Base-by-base conservation (phyloP, 2,888 invertebrate genomes). In the Rhyacophila evoluta region DNA sequence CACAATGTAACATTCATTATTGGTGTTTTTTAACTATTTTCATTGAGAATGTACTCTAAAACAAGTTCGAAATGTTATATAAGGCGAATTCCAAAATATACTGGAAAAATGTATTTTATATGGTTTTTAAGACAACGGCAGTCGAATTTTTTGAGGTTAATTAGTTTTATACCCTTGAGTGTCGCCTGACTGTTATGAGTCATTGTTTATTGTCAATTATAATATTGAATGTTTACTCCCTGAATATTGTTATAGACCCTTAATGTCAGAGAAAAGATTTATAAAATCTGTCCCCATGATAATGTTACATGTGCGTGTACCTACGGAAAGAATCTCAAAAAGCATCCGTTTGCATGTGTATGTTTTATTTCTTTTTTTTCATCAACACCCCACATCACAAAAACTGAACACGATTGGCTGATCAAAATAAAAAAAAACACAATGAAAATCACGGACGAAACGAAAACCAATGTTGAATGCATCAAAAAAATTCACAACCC, bases 331-430 rank as follows among this genome's bases (percentile, higher is more conserved):
- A 55, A 15, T 25, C 15, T 55, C 55, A 72, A 77, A n/a, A 79
- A 81, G 79, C 79, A 81, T 79, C 81, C 70, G 76, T 82, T 74
- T 82, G 90, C 90, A 90, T 90, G 90, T 89, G 89, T 89, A 90
- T 90, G 90, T 90, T 89, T 90, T 89, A 75, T 79, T 82, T 89
- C 88, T 84, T 89, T 89, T 55, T 89, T 89, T 88, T 88, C 88
- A 88, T 88, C 88, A 81, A 76, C 88, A 79, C 80, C 41, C 78
- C 75, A 79, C 81, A 81, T 88, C 87, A 80, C 80, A 79, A 80
- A 89, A 88, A 88, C 88, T 81, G 88, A 55, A 55, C 87, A 86
- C 87, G 87, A 88, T 89, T 89, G 89, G 87, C 88, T 88, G 88
- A 89, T 27, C 27, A 29, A 41, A 75, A 69, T 11, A 73, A 41